Evolutionary conservation across 2,888 invertebrate species (phyloP).

Genomic region (Drosophila neotestacea): DNA sequence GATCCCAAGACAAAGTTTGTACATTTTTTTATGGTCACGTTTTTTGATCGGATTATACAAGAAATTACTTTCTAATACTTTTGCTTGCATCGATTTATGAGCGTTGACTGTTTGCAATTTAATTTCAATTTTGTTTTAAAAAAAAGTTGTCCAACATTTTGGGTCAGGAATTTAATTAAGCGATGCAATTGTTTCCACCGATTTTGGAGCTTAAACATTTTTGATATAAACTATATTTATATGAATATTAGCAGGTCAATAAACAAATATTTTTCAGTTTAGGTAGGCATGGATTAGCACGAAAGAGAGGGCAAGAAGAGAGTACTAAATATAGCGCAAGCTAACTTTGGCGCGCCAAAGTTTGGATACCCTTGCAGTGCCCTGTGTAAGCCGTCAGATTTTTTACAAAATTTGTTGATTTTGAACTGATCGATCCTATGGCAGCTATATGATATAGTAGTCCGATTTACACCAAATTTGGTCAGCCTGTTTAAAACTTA

Average conservation of each 20-base stretch:
- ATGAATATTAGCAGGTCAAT: conserved; percentile 10
- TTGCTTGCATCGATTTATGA: conserved; percentile 58
- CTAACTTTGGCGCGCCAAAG: too few relatives aligned
- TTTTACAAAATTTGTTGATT: too few relatives aligned
- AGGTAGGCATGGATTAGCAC: conserved; percentile 8
- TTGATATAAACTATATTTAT: too few relatives aligned
- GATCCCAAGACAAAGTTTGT: conserved; percentile 44
- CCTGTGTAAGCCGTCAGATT: too few relatives aligned
- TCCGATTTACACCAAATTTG: too few relatives aligned
- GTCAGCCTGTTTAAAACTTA: too few relatives aligned
- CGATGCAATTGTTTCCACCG: background rate
- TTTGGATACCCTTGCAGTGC: too few relatives aligned
- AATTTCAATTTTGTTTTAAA: conserved; percentile 16
- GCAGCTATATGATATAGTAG: too few relatives aligned
- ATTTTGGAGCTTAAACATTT: background rate
- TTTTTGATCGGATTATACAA: conserved; percentile 50
- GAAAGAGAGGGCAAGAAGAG: too few relatives aligned
- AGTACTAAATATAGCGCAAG: too few relatives aligned
- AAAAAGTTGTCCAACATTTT: background rate
- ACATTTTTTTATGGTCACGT: conserved; percentile 45
- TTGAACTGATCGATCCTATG: too few relatives aligned
- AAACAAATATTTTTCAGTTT: conserved; percentile 69
- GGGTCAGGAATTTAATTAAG: conserved; percentile 1
- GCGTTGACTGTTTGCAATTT: conserved; percentile 40
- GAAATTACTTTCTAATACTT: conserved; percentile 71